These are phyloP conservation scores for Drosophila grimshawi DNA, from an alignment of 1,140 invertebrate species.

Conservation along the genomic window DNA sequence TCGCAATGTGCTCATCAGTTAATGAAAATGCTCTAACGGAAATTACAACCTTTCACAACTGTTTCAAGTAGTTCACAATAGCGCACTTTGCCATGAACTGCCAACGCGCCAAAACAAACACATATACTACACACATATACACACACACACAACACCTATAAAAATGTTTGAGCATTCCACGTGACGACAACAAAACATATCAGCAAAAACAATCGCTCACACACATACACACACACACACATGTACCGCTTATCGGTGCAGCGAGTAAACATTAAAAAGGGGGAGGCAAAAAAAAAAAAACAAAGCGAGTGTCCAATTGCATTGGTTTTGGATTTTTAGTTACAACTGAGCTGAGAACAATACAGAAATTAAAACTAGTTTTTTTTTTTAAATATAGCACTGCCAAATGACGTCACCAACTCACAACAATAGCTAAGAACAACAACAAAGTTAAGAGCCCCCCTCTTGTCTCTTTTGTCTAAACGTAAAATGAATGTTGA, in stretches of 20 bases:
- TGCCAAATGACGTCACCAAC: conserved; percentile 67
- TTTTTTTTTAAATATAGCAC: conserved; percentile 58
- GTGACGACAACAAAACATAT: conserved; percentile 67
- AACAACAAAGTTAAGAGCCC: conserved; percentile 48
- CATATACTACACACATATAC: conserved; percentile 6
- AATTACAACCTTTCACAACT: conserved; percentile 7
- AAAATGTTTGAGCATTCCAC: conserved; percentile 43
- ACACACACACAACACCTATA: not conserved
- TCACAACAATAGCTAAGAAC: conserved; percentile 52
- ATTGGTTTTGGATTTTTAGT: conserved; percentile 18
- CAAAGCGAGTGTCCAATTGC: conserved; percentile 29
- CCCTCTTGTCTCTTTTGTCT: conserved; percentile 44
- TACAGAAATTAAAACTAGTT: conserved; percentile 67
- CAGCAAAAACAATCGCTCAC: conserved; percentile 38
- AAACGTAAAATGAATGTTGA: conserved; percentile 57
- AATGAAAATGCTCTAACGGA: conserved; percentile 16
- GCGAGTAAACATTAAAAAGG: conserved; percentile 45
- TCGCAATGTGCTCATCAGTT: not conserved
- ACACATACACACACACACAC: conserved; percentile 21
- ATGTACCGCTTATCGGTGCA: conserved; percentile 50
- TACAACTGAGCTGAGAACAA: conserved; percentile 52
- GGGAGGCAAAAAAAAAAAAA: conserved; percentile 40
- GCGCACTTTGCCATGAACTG: conserved; percentile 7
- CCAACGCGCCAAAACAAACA: conserved; percentile 45
- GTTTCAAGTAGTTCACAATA: conserved; percentile 5